These are phyloP conservation scores for Mus spretus DNA, from an alignment of 2,797 vertebrate species.

Conservation along the genomic window DNA sequence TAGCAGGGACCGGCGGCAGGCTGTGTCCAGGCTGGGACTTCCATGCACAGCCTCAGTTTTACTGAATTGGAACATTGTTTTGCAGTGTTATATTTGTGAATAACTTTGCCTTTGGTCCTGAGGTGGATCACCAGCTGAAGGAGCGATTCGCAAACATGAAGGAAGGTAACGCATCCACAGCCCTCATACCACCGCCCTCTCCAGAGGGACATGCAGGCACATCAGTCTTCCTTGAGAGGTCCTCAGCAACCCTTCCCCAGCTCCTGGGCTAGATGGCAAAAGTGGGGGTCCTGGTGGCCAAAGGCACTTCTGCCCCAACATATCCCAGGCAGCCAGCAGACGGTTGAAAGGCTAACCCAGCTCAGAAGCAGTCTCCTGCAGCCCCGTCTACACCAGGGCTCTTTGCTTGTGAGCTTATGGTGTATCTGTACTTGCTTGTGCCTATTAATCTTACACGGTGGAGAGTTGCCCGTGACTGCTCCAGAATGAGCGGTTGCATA, in stretches of 20 bases:
- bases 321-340: neutral
- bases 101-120: slow-evolving; percentile 99
- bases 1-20: neutral
- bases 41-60: neutral
- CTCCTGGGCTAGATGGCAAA: neutral
- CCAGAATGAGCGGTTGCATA: neutral
- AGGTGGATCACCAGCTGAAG: slow-evolving; percentile 99
- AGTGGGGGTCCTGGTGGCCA: too few relatives aligned
- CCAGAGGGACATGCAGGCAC: neutral
- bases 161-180: slow-evolving; percentile 92
- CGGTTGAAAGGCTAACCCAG: neutral
- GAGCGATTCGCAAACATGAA: slow-evolving; percentile 99
- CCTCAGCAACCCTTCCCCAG: neutral
- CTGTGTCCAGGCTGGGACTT: neutral
- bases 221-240: neutral
- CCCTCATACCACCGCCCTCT: neutral
- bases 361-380: neutral
- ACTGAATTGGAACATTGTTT: slow-evolving; percentile 86
- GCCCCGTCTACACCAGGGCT: neutral
- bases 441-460: neutral
- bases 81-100: slow-evolving; percentile 99
- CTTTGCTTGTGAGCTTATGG: neutral
- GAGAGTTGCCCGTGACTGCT: neutral
- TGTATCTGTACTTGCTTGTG: neutral
- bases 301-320: neutral